Evolutionary conservation across 2,797 vertebrate genomes (phyloP).

Genomic region (Chelon auratus): DNA sequence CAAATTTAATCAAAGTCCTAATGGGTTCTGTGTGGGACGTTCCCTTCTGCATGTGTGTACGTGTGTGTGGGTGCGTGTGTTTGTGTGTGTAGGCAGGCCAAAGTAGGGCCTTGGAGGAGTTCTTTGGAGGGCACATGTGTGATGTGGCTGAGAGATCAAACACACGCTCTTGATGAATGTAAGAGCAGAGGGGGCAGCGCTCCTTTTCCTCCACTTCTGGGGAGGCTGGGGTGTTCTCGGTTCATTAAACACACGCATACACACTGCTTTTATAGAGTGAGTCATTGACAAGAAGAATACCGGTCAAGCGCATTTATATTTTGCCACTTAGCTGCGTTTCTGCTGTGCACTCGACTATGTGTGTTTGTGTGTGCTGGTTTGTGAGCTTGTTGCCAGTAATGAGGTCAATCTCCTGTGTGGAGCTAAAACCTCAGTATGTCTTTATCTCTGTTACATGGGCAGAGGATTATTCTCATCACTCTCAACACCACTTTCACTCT

Average conservation of each 20-base stretch:
- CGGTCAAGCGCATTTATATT: conserved; percentile 37
- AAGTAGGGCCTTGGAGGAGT: conserved; percentile 60
- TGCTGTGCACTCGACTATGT: neutral
- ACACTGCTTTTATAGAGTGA: conserved; percentile 32
- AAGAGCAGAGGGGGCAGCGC: conserved; percentile 80
- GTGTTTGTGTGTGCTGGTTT: conserved; percentile 35
- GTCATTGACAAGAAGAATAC: conserved; percentile 53
- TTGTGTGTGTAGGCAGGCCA: conserved; percentile 44
- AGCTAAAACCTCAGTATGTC: conserved; percentile 76
- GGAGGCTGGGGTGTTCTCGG: conserved; percentile 89
- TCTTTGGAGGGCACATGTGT: conserved; percentile 87
- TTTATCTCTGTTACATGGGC: conserved; percentile 76
- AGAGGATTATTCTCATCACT: conserved; percentile 76
- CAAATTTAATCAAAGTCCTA: conserved; percentile 92
- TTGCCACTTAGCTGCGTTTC: conserved; percentile 38
- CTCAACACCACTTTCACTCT: conserved; percentile 61
- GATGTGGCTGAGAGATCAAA: conserved; percentile 99
- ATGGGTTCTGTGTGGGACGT: conserved; percentile 84
- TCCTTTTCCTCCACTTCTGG: conserved; percentile 85
- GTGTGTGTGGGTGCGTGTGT: conserved; percentile 32
- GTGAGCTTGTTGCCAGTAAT: conserved; percentile 68
- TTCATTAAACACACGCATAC: conserved; percentile 86
- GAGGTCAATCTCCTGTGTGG: conserved; percentile 76
- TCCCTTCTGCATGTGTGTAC: conserved; percentile 69
- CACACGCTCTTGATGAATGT: conserved; percentile 94